Evolutionary conservation across 2,113 vertebrate genomes (phyloP), one percentile per base, ranked within the genome.

Genomic region (Climacteris rufus): DNA sequence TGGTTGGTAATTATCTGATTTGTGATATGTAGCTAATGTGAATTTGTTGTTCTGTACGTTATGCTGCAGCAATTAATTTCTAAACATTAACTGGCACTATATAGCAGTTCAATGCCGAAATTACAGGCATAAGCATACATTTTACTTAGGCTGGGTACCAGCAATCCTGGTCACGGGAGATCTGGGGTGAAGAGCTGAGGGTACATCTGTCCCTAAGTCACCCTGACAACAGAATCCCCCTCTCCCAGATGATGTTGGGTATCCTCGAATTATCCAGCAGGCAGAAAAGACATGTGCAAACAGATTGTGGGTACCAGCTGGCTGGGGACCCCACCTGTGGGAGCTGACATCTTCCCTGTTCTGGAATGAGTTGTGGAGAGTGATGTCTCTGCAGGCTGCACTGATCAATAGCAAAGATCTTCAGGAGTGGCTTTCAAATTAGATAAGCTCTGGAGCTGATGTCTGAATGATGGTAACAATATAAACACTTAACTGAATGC

Each of bases 11-110:
- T 96, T 95, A 93, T 92, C 85, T 83, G 90, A 95, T 96, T 78
- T 89, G 92, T 96, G 92, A 94, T 96, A 97, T 96, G 86, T 91
- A 63, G 91, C 93, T 89, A 94, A 97, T 93, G 76, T 92, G 83
- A 91, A 60, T 93, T 96, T 94, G 94, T 97, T 92, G 89, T 92
- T 87, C 86, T 91, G 11, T 93, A 71, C 77, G 56, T 90, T 96
- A 92, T 92, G 83, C 90, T 93, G 85, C 44, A 90, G 85, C 93
- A 93, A 68, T 83, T 96, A 64, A 92, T 93, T 94, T 94, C 70
- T 47, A 89, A 96, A 66, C 82, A 78, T 66, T 91, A 90, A 74
- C 71, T 86, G 83, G 92, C 44, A 56, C 66, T 86, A 33, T 86
- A 33, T 25, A 80, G 71, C 42, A 70, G 68, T 68, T 93, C 85